Evolutionary conservation across 2,888 invertebrate genomes (phyloP).

Genomic region (Lasioglossum malachurum): DNA sequence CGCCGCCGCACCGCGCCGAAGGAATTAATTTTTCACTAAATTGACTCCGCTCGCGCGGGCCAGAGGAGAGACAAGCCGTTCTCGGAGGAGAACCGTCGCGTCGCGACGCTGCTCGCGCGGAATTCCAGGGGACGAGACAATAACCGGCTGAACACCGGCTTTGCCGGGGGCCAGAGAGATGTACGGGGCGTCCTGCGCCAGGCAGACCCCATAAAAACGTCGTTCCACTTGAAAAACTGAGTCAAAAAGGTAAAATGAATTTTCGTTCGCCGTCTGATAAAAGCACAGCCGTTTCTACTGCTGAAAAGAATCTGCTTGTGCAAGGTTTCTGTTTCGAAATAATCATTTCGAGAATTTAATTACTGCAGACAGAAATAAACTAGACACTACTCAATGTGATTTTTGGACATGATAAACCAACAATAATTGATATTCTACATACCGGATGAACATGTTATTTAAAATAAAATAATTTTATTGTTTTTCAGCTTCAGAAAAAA

Average conservation of each 20-base stretch:
- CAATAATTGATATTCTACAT: background rate
- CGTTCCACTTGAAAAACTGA: background rate
- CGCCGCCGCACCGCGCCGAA: background rate
- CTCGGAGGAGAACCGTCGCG: slow-evolving; percentile 31
- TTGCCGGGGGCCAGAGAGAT: background rate
- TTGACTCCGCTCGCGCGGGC: slow-evolving; percentile 27
- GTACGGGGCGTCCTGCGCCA: background rate
- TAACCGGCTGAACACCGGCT: background rate
- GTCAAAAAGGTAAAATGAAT: background rate
- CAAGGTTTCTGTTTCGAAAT: background rate
- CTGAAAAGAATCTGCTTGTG: background rate
- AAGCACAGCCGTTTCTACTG: background rate
- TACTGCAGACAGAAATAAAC: background rate
- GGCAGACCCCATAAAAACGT: background rate
- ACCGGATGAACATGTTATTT: background rate
- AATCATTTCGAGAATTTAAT: background rate
- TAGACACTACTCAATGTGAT: background rate
- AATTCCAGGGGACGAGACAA: slow-evolving; percentile 14
- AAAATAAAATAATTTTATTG: background rate
- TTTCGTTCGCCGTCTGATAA: background rate
- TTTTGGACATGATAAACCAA: background rate
- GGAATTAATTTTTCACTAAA: slow-evolving; percentile 49
- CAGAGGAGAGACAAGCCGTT: background rate
- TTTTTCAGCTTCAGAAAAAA: background rate
- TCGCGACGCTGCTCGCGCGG: slow-evolving; percentile 17